Evolutionary conservation across 2,888 invertebrate genomes (phyloP), one percentile per base, ranked within the genome.

Genomic region (Anoplius nigerrimus): DNA sequence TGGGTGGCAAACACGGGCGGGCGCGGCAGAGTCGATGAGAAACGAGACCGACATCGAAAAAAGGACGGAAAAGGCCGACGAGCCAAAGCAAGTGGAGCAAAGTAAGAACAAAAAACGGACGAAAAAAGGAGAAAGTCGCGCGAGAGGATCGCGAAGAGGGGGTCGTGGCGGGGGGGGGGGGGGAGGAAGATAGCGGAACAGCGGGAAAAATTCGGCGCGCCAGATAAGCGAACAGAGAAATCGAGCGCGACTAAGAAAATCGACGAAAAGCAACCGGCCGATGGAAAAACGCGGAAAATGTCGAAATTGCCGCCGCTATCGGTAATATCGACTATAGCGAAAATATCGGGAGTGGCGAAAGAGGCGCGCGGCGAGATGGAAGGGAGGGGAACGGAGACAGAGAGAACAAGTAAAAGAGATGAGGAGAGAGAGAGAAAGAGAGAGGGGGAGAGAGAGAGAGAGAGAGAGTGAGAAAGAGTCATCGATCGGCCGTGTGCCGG

Each of bases 401-500:
- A 20, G 64, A 46, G 48, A 45, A 45, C 51, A 45, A 56, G 43
- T 20, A 15, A 52, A 21, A 56, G 16, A 58, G 21, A 24, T 45
- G 18, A 27, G 2, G 24, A 60, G 45, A 61, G 16, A 53, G 63
- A 51, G 20, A 55, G 55, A 59, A 48, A 56, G 46, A 20, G 54
- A 60, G 62, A 43, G 20, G 24, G 27, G 52, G 16, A 52, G 55
- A 46, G 22, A 15, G 20, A 22, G 55, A 59, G 53, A 66, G 48
- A 43, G 62, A 22, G 11, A 66, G 57, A 57, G 73, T 65, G 71
- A 61, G 74, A 71, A 53, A 42, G 72, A 69, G 73, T 75, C 82
- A 83, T 83, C 76, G 83, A 82, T 83, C 83, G 81, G 56, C 66
- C 54, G 60, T 20, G 27, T 20, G 27, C 27, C 62, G 54, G 61